Base-by-base conservation (phyloP, 2,888 invertebrate genomes). In the Leucophenga maculata region DNA sequence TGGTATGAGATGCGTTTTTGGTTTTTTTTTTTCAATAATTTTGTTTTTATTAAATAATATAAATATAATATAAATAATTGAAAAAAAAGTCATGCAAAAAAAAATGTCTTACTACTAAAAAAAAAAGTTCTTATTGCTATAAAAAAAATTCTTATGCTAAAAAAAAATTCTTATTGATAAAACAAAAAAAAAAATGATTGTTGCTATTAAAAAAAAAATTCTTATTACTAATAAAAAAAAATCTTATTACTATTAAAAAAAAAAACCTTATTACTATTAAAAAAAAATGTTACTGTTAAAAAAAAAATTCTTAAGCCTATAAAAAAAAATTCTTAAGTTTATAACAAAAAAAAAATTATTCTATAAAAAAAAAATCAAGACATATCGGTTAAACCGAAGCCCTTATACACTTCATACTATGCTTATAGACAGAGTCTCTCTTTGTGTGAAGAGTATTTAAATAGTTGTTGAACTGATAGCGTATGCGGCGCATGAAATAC, bases 261-360 rank as follows among this genome's bases (percentile, higher is more conserved):
- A 64, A 64, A 57, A 22, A 39, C 8, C n/a, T 20, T 55, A 55
- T 18, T 39, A 18, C 6, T 66, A 39, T 13, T 18, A 50, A 59
- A 59, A 67, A 57, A 67, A 67, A 68, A 69, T 66, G 6, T 48
- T 48, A 48, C 4, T 8, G 39, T n/a, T 50, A 55, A 54, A 66
- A 66, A 55, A 66, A 66, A 66, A 68, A 67, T 66, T 54, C 16
- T 32, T 31, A 52, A 32, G 11, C 8, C 16, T 16, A 32, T 11
- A 65, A 64, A 71, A 72, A 76, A 75, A 77, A 78, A 71, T 62
- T 65, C 74, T 76, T 78, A 72, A 39, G 13, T 1, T 1, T 77
- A 73, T 44, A 64, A 71, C 70, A 74, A 74, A 70, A 48, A 50
- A n/a, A n/a, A n/a, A 9, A 22, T 16, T 11, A 39, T 14, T 48